Base-by-base conservation (phyloP, 2,113 vertebrate species). In the Australoheros scitulus region DNA sequence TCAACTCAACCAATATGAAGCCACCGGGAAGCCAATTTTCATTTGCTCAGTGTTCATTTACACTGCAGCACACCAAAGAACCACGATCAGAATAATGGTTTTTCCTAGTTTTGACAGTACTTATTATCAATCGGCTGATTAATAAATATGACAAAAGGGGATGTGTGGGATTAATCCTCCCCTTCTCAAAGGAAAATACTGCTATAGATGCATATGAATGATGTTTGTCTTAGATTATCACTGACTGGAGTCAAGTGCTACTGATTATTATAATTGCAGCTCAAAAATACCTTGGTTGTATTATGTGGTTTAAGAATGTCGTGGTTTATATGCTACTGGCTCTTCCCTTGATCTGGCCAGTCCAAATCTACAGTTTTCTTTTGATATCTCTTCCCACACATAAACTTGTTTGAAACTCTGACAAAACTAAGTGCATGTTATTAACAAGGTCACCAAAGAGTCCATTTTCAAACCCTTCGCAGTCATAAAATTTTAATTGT, bases 121-220 rank as follows among this genome's bases (percentile, higher is more conserved):
- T 72, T 72, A 55, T 55, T 72, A 72, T 72, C 68, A 72, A 72
- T 72, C 68, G 55, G 47, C 65, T 55, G 10, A 55, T 55, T 55
- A 72, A 72, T 55, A 26, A 72, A 32, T 55, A 72, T 55, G 47
- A 72, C 68, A 72, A 34, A 55, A 52, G 11, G 18, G 68, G 17
- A 13, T 32, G 11, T 55, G 68, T 72, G 47, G 47, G 47, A 72
- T 72, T 55, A 72, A 72, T 34, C 26, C 68, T 55, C 47, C 68
- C 26, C n/a, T 0, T 34, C 47, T 55, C 26, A 13, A 1, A 55
- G 18, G 47, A 72, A 72, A 55, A 34, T 47, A 55, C 68, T 55
- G 68, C 47, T 55, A 72, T 32, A 26, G 65, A 52, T 72, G 65
- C 26, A 32, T 55, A 14, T 32, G 6, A 72, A 72, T 72, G 43